These are phyloP conservation scores for Melitaea athalia DNA, from an alignment of 2,888 invertebrate genomes.

Conservation along the genomic window DNA sequence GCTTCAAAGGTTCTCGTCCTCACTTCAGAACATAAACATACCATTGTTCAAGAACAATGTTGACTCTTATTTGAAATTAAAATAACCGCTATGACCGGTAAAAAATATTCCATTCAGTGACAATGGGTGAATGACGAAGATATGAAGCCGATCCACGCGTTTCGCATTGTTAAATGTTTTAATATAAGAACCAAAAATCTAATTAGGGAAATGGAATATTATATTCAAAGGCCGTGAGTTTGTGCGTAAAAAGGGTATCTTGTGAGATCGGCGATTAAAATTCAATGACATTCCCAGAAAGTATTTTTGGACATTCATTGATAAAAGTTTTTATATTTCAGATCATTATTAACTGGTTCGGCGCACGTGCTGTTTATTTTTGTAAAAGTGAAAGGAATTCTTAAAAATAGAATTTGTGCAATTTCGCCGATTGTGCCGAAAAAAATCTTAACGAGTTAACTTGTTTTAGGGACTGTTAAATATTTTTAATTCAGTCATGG, in stretches of 20 bases:
- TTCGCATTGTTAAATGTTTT: constrained; percentile 41
- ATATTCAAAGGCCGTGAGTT: constrained; percentile 29
- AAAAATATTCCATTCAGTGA: constrained; percentile 41
- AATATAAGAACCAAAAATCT: constrained; percentile 45
- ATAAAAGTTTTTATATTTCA: constrained; percentile 18
- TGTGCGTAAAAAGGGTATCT: constrained; percentile 24
- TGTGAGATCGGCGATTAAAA: constrained; percentile 28
- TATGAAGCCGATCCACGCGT: constrained; percentile 33
- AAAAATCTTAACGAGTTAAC: background rate
- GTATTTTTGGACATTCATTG: constrained; percentile 25
- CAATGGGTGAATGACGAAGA: constrained; percentile 39
- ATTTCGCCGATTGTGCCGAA: constrained; percentile 6
- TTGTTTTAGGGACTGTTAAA: constrained; percentile 4
- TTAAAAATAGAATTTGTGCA: background rate
- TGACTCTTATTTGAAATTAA: constrained; percentile 46
- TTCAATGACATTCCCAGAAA: constrained; percentile 34
- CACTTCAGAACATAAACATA: constrained; percentile 42
- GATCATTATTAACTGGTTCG: constrained; percentile 18
- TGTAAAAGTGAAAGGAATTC: constrained; percentile 9
- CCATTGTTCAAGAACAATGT: constrained; percentile 41
- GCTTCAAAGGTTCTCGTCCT: constrained; percentile 34
- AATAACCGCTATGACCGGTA: constrained; percentile 35
- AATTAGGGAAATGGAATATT: constrained; percentile 54
- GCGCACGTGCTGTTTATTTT: constrained; percentile 32
- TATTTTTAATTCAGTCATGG: constrained; percentile 8